Evolutionary conservation across 2,888 invertebrate species (phyloP), one percentile per base, ranked within the genome.

Genomic region (Smittia aterrima): DNA sequence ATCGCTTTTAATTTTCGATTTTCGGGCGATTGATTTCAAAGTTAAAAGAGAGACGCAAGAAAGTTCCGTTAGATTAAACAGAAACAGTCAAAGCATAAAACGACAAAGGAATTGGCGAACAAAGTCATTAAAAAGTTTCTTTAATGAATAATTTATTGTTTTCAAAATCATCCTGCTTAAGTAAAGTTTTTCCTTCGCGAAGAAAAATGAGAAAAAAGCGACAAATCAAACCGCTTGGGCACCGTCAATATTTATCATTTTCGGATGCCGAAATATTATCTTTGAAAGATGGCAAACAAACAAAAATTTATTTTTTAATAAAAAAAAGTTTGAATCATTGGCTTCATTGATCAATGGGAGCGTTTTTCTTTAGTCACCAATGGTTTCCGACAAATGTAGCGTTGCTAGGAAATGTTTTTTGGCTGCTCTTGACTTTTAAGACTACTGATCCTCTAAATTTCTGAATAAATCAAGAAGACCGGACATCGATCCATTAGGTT

Each of bases 81-180:
- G 22, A 58, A 58, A 22, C 58, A 22, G 58, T 22, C 47, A 47
- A 13, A 47, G 58, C 58, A 47, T 47, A 47, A 47, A 58, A 58
- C n/a, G 58, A 58, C 58, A 58, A 58, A 58, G n/a, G 58, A 58
- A 58, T 58, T 58, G 58, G 58, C 47, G 22, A 11, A 47, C 47
- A 58, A 58, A 58, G n/a, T 58, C 58, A 58, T 58, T 58, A 20
- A 58, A 47, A 58, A 58, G 22, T 58, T 22, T 58, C 58, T 58
- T 58, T 58, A 58, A 58, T 58, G 58, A 58, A 58, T 58, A 58
- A 58, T 58, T 58, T 58, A 58, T 58, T 22, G 58, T 58, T 58
- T 58, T 58, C 9, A 58, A 58, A 20, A 58, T n/a, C 3, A 16
- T 22, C 18, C 13, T 58, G 18, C 22, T 22, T 58, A 18, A 22